Evolutionary conservation across 2,797 vertebrate species (phyloP).

Genomic region (Sebastes oblongus): DNA sequence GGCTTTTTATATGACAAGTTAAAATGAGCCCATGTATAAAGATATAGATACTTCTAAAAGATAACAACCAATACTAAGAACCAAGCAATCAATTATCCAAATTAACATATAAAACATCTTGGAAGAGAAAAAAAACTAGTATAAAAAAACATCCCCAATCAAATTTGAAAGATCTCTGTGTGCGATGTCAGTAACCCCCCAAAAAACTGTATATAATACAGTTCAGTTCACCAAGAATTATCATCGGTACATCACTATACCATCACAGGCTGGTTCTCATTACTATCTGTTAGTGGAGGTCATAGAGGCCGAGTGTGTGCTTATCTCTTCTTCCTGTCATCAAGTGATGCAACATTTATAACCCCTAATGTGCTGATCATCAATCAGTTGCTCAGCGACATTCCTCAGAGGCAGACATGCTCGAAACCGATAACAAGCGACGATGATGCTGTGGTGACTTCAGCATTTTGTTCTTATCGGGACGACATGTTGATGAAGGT

Average conservation of each 20-base stretch:
- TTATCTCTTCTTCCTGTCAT: neutral
- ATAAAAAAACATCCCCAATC: neutral
- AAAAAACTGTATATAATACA: neutral
- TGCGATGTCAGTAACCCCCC: neutral
- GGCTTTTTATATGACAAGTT: neutral
- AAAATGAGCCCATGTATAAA: neutral
- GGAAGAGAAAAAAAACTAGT: neutral
- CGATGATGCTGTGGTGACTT: neutral
- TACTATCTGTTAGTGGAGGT: neutral
- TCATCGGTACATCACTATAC: neutral
- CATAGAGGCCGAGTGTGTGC: neutral
- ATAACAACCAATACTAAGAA: neutral
- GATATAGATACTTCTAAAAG: neutral
- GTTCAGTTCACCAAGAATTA: neutral
- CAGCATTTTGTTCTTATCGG: slow-evolving; percentile 17
- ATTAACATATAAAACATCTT: neutral
- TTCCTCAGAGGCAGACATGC: slow-evolving; percentile 4
- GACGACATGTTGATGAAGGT: slow-evolving; percentile 36
- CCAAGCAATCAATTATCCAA: neutral
- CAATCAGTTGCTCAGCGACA: neutral
- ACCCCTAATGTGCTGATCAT: neutral
- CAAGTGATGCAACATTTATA: neutral
- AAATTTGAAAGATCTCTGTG: neutral
- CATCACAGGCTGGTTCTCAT: neutral
- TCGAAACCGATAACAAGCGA: neutral